These are phyloP conservation scores for Galerucella pusilla DNA, from an alignment of 2,888 invertebrate genomes.

Conservation along the genomic window DNA sequence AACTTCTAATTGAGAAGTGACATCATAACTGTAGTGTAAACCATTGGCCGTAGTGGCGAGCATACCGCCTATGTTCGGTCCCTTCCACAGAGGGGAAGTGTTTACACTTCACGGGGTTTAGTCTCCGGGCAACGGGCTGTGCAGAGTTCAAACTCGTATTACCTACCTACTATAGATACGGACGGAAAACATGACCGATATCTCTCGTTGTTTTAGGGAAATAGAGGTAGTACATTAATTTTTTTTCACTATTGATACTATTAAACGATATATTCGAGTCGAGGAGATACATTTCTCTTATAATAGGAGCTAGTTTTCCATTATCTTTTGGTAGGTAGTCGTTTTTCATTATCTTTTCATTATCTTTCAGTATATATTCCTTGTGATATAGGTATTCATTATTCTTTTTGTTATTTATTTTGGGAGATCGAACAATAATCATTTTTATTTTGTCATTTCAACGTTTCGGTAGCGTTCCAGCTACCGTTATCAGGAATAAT, in stretches of 20 bases:
- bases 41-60: constrained; percentile 57
- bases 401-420: too few relatives aligned
- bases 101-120: constrained; percentile 65
- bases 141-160: constrained; percentile 52
- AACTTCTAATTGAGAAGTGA: constrained; percentile 57
- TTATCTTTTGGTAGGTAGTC: too few relatives aligned
- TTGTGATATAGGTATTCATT: too few relatives aligned
- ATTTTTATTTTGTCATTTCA: too few relatives aligned
- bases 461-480: too few relatives aligned
- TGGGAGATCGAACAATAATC: too few relatives aligned
- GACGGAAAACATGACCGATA: constrained; percentile 37
- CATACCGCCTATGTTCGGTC: constrained; percentile 55
- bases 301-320: too few relatives aligned
- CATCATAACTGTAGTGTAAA: constrained; percentile 56
- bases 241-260: neutral
- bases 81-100: constrained; percentile 64
- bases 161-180: constrained; percentile 14
- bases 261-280: too few relatives aligned
- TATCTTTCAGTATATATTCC: too few relatives aligned
- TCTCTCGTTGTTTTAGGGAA: constrained; percentile 13
- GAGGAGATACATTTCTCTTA: too few relatives aligned
- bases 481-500: too few relatives aligned
- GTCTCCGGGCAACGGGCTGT: constrained; percentile 66
- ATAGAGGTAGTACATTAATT: neutral
- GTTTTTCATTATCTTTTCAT: too few relatives aligned